Conservation (phyloP, 2,888 invertebrate genomes). For the Seira sanloemensis region DNA sequence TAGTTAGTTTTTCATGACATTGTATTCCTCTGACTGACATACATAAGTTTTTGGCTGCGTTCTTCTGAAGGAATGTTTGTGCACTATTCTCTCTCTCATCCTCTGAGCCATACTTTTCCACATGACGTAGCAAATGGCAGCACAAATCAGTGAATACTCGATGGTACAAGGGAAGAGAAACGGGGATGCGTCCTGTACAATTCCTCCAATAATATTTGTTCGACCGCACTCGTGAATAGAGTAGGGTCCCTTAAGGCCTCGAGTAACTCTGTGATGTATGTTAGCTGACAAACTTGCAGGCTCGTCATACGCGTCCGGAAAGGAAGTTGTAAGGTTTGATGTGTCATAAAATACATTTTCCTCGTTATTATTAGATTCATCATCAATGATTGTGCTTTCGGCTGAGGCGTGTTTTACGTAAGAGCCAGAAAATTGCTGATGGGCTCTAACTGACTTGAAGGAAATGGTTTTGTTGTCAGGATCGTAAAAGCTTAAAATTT, state of each 20-base stretch:
- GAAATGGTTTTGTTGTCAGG: constrained; percentile 68
- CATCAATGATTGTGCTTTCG: background rate
- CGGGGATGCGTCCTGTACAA: constrained; percentile 83
- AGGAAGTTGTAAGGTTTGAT: background rate
- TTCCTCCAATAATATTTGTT: constrained; percentile 79
- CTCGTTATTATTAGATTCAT: constrained; percentile 8
- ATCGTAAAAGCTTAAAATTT: constrained; percentile 75
- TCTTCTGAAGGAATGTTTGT: constrained; percentile 22
- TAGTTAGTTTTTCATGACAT: constrained; percentile 74
- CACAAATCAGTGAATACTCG: constrained; percentile 93
- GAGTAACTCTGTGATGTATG: constrained; percentile 28
- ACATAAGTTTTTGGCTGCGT: constrained; percentile 24
- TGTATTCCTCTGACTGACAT: constrained; percentile 39
- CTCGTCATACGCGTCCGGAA: constrained; percentile 18
- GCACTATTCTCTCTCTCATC: constrained; percentile 37
- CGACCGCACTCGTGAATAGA: constrained; percentile 75
- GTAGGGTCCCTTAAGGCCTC: constrained; percentile 69
- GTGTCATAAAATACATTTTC: background rate
- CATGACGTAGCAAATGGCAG: constrained; percentile 84
- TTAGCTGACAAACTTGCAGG: too few relatives aligned
- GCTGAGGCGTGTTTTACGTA: background rate
- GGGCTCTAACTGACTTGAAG: constrained; percentile 42
- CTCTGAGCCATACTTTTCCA: constrained; percentile 67
- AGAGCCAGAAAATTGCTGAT: constrained; percentile 40
- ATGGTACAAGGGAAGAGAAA: constrained; percentile 94